Percentiles rank a stretch among this genome's conserved stretches.
Evolutionary conservation across 2,888 invertebrate genomes (phyloP).

Genomic region (Suillia variegata): DNA sequence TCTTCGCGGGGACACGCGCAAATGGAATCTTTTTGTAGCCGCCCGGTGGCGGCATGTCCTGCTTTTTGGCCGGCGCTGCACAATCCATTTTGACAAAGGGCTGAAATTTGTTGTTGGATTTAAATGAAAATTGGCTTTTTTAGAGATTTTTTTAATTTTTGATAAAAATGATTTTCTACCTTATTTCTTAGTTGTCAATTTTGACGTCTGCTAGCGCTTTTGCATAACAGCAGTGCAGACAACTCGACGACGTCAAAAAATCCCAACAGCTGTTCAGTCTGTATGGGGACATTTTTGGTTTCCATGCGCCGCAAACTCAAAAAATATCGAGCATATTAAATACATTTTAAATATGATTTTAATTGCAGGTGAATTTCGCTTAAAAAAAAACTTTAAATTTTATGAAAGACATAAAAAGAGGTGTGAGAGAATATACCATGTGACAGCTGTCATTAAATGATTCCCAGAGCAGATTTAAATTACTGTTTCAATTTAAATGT

Average conservation of each 20-base stretch:
- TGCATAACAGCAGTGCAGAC: slow-evolving; percentile 48
- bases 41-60: slow-evolving; percentile 93
- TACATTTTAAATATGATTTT: too few species aligned
- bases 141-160: not conserved
- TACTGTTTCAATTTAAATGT: too few species aligned
- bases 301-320: too few species aligned
- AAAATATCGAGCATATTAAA: too few species aligned
- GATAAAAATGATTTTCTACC: slow-evolving; percentile 4
- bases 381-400: too few species aligned
- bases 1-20: slow-evolving; percentile 74
- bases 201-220: slow-evolving; percentile 40
- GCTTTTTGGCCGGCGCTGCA: slow-evolving; percentile 63
- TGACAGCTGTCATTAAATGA: too few species aligned
- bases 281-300: too few species aligned
- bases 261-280: too few species aligned
- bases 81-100: slow-evolving; percentile 37
- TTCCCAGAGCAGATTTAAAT: too few species aligned
- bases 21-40: slow-evolving; percentile 82
- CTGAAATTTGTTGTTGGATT: not conserved
- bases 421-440: too few species aligned
- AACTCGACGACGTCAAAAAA: slow-evolving; percentile 22
- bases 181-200: slow-evolving; percentile 31
- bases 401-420: too few species aligned
- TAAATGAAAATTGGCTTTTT: not conserved
- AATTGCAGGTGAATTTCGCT: too few species aligned